Conservation (phyloP, 2,797 vertebrate genomes). For the Atherinosoma microstoma region DNA sequence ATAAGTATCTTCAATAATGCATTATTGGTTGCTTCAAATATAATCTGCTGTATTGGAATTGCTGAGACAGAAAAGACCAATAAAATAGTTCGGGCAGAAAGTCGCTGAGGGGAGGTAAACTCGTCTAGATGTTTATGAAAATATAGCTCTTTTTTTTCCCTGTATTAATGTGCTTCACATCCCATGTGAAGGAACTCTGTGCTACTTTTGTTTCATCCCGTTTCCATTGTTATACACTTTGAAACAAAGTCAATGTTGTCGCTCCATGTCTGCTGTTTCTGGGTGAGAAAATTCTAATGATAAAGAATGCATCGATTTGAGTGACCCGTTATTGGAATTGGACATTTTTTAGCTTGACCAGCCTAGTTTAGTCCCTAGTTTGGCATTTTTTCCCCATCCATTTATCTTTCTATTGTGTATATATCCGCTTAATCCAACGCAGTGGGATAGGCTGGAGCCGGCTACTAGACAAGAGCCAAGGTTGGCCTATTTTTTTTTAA, state of each 20-base stretch:
- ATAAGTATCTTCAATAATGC: conserved; percentile 33
- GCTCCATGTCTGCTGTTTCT: too few relatives aligned
- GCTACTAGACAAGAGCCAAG: too few relatives aligned
- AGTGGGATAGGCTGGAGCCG: too few relatives aligned
- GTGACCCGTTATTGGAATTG: too few relatives aligned
- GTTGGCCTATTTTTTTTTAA: too few relatives aligned
- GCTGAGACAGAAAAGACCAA: conserved; percentile 7
- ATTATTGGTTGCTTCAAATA: conserved; percentile 10
- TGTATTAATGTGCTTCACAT: neutral
- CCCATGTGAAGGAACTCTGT: neutral
- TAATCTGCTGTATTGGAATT: conserved; percentile 4
- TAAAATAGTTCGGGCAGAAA: neutral
- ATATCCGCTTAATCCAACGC: too few relatives aligned
- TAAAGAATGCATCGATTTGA: too few relatives aligned
- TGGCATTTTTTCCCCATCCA: too few relatives aligned
- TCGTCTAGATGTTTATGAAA: conserved; percentile 20
- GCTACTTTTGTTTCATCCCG: neutral
- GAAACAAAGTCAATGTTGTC: neutral
- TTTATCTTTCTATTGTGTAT: too few relatives aligned
- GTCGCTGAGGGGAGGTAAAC: neutral
- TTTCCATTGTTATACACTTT: neutral
- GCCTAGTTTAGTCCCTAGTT: too few relatives aligned
- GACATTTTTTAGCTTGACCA: too few relatives aligned
- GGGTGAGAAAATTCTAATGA: too few relatives aligned
- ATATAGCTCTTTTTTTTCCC: conserved; percentile 5